A percentile compares a stretch with the other conserved stretches of the same genome.
Conservation (phyloP, 2,888 invertebrate species). For the Adineta ricciae region DNA sequence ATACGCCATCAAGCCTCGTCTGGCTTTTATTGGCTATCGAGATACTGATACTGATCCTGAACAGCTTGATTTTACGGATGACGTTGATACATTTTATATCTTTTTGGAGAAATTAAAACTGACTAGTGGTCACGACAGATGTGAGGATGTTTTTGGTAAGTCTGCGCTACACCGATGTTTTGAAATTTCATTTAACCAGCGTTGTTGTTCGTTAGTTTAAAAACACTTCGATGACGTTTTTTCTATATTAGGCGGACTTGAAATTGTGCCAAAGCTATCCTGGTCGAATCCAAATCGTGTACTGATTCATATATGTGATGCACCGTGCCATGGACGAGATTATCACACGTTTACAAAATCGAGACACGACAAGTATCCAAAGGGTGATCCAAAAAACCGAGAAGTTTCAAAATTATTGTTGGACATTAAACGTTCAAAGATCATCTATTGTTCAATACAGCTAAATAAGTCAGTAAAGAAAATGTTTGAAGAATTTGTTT, state of each 20-base stretch:
- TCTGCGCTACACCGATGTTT: too few relatives aligned
- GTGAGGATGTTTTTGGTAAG: slow-evolving; percentile 17
- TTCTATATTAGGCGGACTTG: background rate
- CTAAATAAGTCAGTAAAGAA: background rate
- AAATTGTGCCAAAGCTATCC: background rate
- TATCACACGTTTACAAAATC: background rate
- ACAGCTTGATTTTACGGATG: background rate
- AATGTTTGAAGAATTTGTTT: background rate
- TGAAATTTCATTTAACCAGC: too few relatives aligned
- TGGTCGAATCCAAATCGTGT: slow-evolving; percentile 17
- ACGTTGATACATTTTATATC: background rate
- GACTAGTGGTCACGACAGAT: background rate
- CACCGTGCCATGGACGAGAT: slow-evolving; percentile 27
- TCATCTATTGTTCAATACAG: background rate
- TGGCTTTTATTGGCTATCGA: slow-evolving; percentile 8
- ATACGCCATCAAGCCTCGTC: background rate
- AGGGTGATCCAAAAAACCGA: background rate
- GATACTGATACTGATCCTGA: background rate
- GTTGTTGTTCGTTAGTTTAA: too few relatives aligned
- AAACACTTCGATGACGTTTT: background rate
- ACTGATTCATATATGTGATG: slow-evolving; percentile 28
- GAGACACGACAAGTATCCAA: background rate
- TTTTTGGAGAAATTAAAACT: background rate
- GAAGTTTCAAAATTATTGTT: background rate
- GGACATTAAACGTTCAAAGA: background rate